phyloP scores from a whole-genome alignment of 2,113 vertebrate species.

The Hiodon tergisus region DNA sequence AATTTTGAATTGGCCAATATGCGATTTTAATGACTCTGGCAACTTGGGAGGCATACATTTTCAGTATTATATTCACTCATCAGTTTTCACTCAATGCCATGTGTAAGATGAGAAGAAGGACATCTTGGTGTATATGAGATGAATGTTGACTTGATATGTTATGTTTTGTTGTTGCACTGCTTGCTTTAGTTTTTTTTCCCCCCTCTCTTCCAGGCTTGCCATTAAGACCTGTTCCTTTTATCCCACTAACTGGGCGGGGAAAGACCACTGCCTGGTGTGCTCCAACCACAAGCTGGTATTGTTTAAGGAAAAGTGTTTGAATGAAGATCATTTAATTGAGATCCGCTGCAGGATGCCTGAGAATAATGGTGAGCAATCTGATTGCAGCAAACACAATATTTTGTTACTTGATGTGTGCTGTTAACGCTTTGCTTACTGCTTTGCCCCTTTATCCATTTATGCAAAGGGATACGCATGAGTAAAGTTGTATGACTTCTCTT shows the following conservation, averaged over 20 bases:
- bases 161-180: background rate
- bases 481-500: accelerated
- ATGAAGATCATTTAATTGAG: slow-evolving; percentile 55
- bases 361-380: slow-evolving; percentile 28
- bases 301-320: slow-evolving; percentile 47
- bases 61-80: too few species aligned
- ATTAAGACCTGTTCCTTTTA: slow-evolving; percentile 62
- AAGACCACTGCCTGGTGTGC: slow-evolving; percentile 46
- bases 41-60: too few species aligned
- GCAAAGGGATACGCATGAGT: background rate
- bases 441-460: too few species aligned
- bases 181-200: background rate
- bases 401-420: too few species aligned
- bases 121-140: too few species aligned
- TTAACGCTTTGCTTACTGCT: too few species aligned
- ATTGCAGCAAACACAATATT: background rate
- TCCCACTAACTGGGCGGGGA: slow-evolving; percentile 53
- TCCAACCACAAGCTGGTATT: slow-evolving; percentile 50
- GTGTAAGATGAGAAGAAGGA: too few species aligned
- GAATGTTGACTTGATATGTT: too few species aligned
- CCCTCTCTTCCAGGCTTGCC: slow-evolving; percentile 46
- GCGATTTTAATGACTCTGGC: too few species aligned
- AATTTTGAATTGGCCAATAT: too few species aligned
- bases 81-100: too few species aligned
- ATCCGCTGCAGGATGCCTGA: slow-evolving; percentile 50